phyloP scores from a whole-genome alignment of 1,140 invertebrate species.

The Eriocheir sinensis region DNA sequence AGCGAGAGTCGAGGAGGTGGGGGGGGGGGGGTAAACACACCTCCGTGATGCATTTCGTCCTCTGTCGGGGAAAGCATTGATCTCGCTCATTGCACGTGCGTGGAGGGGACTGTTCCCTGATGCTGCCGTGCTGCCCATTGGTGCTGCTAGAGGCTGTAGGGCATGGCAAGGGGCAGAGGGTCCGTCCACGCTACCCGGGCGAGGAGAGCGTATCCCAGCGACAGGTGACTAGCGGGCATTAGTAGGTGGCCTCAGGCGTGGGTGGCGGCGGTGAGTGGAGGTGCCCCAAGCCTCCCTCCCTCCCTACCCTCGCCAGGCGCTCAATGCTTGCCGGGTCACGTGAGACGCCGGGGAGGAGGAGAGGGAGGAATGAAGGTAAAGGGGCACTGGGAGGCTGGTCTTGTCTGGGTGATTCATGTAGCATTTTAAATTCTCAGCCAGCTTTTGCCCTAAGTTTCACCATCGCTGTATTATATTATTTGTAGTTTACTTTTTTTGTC shows the following conservation, averaged over 20 bases:
- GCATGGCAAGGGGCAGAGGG: neutral
- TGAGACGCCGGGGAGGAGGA: neutral
- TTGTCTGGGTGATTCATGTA: neutral
- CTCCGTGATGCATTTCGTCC: neutral
- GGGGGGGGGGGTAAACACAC: neutral
- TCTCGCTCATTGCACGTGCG: conserved; percentile 11
- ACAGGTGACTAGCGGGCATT: neutral
- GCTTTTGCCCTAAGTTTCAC: no score
- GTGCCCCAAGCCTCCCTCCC: neutral
- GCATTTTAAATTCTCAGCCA: no score
- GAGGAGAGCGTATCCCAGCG: neutral
- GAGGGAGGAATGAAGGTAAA: neutral
- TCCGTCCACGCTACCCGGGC: neutral
- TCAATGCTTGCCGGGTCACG: neutral
- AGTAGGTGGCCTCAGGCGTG: neutral
- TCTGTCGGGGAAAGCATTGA: neutral
- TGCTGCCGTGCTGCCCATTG: neutral
- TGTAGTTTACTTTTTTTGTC: no score
- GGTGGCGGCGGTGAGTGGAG: neutral
- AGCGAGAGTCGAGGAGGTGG: neutral
- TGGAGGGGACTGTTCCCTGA: neutral
- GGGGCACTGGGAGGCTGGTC: neutral
- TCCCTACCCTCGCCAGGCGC: neutral
- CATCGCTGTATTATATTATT: no score
- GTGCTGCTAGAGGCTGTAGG: neutral